Conservation (phyloP, 2,113 vertebrate genomes). For the Cephalopholis sonnerati region DNA sequence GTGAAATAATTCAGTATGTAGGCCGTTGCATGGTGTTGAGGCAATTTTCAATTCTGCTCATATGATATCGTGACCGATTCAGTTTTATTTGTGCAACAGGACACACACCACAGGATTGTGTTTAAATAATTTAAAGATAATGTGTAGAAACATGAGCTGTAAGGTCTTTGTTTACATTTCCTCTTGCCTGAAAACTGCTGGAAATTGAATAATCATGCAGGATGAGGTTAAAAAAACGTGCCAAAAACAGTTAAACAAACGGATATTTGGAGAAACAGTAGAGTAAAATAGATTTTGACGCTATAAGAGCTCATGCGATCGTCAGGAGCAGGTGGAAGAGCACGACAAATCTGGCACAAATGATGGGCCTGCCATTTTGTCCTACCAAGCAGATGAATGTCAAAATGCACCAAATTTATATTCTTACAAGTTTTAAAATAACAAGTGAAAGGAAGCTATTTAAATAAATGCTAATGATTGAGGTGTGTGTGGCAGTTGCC, state of each 20-base stretch:
- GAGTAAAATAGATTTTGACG: background rate
- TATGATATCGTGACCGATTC: background rate
- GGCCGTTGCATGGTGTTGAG: conserved; percentile 37
- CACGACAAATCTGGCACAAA: conserved; percentile 6
- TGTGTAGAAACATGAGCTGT: background rate
- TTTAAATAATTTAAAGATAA: background rate
- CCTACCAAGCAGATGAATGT: background rate
- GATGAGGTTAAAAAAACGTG: background rate
- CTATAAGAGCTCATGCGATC: background rate
- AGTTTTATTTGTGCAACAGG: background rate
- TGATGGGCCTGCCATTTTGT: conserved; percentile 66
- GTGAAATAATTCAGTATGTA: conserved; percentile 22
- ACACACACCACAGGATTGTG: background rate
- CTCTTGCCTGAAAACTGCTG: background rate
- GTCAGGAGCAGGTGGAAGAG: background rate
- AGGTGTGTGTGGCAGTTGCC: background rate
- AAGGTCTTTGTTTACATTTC: conserved; percentile 48
- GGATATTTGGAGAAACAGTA: background rate
- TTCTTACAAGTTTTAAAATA: background rate
- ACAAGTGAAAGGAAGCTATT: background rate
- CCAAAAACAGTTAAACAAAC: background rate
- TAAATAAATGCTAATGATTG: background rate
- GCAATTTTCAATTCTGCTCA: background rate
- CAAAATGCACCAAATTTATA: conserved; percentile 1
- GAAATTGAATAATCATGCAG: background rate